A percentile compares a stretch with the other conserved stretches of the same genome.
Evolutionary conservation across 2,888 invertebrate species (phyloP).

Genomic region (Julus scandinavius): DNA sequence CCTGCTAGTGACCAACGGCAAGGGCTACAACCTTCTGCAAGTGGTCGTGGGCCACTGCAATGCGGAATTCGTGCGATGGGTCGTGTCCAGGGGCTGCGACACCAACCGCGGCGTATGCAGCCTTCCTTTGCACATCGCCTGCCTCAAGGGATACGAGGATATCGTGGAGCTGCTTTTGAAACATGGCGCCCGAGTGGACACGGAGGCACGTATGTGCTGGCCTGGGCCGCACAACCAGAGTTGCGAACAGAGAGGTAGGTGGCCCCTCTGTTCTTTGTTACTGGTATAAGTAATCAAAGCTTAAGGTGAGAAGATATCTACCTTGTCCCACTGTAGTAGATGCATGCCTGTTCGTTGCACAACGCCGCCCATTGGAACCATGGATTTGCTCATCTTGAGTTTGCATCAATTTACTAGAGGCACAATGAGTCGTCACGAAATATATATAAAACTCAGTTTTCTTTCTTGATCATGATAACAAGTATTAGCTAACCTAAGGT

Average conservation of each 20-base stretch:
- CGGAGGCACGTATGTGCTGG: conserved; percentile 80
- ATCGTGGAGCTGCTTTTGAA: conserved; percentile 76
- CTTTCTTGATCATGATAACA: too few species aligned
- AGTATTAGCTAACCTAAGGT: too few species aligned
- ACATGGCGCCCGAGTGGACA: conserved; percentile 77
- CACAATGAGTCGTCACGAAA: too few species aligned
- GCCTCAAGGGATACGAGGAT: conserved; percentile 77
- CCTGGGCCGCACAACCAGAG: conserved; percentile 78
- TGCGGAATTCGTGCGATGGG: conserved; percentile 76
- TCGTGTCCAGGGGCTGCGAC: conserved; percentile 73
- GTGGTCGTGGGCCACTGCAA: conserved; percentile 78
- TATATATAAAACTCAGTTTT: too few species aligned
- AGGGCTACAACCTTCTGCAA: conserved; percentile 78
- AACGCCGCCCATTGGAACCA: too few species aligned
- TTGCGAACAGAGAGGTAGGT: conserved; percentile 74
- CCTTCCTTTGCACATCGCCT: conserved; percentile 79
- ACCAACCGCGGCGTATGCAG: conserved; percentile 79
- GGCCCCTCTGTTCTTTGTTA: neutral
- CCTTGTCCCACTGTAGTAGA: too few species aligned
- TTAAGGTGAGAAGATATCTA: too few species aligned
- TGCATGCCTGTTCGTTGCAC: too few species aligned
- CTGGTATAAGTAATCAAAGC: too few species aligned
- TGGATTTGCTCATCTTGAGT: too few species aligned
- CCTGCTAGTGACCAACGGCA: conserved; percentile 51
- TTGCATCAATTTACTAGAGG: too few species aligned